Conservation (phyloP, 2,113 vertebrate genomes). For the Coregonus clupeaformis region DNA sequence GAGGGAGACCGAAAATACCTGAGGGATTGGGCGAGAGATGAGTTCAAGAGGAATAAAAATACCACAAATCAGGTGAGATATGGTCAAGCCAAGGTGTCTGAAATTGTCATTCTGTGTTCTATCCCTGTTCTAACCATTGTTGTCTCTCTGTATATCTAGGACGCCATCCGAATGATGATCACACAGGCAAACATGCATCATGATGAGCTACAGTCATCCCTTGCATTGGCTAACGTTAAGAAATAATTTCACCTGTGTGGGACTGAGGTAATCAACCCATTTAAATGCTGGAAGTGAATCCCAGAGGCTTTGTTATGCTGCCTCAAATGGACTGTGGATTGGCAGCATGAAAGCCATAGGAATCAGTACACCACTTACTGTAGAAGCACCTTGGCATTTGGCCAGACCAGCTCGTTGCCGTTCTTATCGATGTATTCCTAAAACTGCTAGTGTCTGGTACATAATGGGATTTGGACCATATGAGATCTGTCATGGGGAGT, state of each 20-base stretch:
- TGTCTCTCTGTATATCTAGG: conserved; percentile 61
- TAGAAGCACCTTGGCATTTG: not conserved
- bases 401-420: not conserved
- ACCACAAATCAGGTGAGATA: conserved; percentile 81
- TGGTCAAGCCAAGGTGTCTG: not conserved
- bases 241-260: not conserved
- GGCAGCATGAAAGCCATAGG: not conserved
- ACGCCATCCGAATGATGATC: conserved; percentile 92
- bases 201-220: conserved; percentile 80
- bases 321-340: not conserved
- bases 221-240: conserved; percentile 77
- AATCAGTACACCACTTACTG: not conserved
- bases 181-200: conserved; percentile 89
- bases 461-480: too few relatives aligned
- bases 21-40: conserved; percentile 84
- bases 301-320: not conserved
- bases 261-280: not conserved
- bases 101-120: not conserved
- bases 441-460: too few relatives aligned
- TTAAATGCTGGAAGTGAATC: not conserved
- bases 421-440: too few relatives aligned
- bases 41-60: conserved; percentile 86
- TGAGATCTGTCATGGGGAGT: too few relatives aligned
- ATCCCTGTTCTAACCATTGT: not conserved
- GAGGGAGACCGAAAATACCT: conserved; percentile 81